Evolutionary conservation across 2,113 vertebrate species (phyloP).

Genomic region (Cercopithecus mona): DNA sequence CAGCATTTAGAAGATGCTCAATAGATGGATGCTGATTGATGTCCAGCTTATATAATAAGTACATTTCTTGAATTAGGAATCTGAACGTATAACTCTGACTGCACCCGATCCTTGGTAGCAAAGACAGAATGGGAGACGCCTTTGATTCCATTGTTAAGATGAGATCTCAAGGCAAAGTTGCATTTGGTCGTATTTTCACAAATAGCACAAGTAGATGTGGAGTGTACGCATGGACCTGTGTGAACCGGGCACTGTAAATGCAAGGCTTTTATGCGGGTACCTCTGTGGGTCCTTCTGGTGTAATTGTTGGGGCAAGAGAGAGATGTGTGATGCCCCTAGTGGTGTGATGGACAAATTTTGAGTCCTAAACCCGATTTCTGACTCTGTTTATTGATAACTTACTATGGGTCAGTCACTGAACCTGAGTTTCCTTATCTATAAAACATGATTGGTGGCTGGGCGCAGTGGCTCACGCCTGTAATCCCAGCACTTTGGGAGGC

Average conservation of each 20-base stretch:
- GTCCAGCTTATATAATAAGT: not conserved
- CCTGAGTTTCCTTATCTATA: not conserved
- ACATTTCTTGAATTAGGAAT: not conserved
- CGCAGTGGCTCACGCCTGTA: accelerated
- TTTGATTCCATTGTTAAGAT: not conserved
- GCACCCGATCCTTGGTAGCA: not conserved
- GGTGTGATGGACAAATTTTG: not conserved
- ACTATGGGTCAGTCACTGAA: not conserved
- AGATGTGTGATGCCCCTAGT: not conserved
- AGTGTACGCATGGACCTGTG: not conserved
- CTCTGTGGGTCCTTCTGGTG: not conserved
- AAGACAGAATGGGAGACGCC: not conserved
- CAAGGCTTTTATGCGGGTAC: not conserved
- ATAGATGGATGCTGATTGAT: not conserved
- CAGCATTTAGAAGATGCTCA: not conserved
- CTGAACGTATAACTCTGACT: not conserved
- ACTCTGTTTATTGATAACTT: not conserved
- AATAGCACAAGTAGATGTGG: not conserved
- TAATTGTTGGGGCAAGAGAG: accelerated
- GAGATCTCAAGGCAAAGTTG: too few relatives aligned
- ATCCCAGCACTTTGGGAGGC: too few relatives aligned
- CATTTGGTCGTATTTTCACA: too few relatives aligned
- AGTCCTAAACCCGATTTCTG: not conserved
- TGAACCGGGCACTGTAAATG: not conserved
- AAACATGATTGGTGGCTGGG: not conserved